phyloP scores from a whole-genome alignment of 2,113 vertebrate genomes.

The Oxygymnocypris stewartii region DNA sequence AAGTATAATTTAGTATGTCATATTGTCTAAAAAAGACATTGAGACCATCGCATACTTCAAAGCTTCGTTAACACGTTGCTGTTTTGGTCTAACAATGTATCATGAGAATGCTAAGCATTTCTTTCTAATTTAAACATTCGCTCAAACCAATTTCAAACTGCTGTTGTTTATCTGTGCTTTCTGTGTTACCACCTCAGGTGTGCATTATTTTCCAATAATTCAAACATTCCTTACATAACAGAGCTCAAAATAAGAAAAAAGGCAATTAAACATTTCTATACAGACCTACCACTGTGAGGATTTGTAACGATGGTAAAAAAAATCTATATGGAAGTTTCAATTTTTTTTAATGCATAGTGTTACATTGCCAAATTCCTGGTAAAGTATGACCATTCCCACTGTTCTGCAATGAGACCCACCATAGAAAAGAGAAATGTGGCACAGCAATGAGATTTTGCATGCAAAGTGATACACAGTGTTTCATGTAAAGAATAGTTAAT shows the following conservation, averaged over 20 bases:
- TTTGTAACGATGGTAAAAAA: neutral
- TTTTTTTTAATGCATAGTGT: no score
- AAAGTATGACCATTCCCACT: neutral
- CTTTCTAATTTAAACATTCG: neutral
- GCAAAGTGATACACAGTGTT: neutral
- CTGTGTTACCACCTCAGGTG: neutral
- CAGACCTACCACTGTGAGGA: neutral
- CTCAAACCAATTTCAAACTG: neutral
- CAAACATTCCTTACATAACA: constrained; percentile 1
- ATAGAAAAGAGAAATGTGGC: neutral
- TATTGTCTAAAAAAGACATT: neutral
- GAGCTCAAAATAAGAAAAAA: neutral
- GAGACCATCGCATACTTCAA: neutral
- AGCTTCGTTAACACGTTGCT: neutral
- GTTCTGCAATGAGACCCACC: neutral
- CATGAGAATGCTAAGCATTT: neutral
- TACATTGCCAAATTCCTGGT: neutral
- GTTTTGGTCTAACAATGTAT: neutral
- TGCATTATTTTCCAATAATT: constrained; percentile 18
- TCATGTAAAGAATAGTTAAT: neutral
- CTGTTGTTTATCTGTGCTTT: neutral
- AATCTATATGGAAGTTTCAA: neutral
- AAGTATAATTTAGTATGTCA: neutral
- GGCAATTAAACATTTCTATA: neutral
- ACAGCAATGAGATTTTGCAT: neutral